A percentile compares a stretch with the other conserved stretches of the same genome.
Evolutionary conservation across 1,140 invertebrate species (phyloP).

Genomic region (Vanessa tameamea): DNA sequence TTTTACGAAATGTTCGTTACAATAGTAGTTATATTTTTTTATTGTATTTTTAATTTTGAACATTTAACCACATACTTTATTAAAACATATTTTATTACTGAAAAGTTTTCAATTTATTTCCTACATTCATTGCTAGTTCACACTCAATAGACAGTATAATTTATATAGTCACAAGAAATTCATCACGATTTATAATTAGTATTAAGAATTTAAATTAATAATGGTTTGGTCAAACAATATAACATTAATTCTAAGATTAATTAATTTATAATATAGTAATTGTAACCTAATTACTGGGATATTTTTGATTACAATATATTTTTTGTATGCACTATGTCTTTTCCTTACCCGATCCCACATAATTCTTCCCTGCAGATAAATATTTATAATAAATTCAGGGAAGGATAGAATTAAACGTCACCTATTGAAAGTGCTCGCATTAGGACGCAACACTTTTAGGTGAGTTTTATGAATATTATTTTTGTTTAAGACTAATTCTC

Average conservation of each 20-base stretch:
- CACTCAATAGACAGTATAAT: too few relatives aligned
- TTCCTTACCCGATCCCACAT: constrained; percentile 60
- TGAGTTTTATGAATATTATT: constrained; percentile 60
- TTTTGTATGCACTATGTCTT: constrained; percentile 50
- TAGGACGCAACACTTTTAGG: constrained; percentile 74
- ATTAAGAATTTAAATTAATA: constrained; percentile 8
- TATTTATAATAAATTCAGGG: constrained; percentile 54
- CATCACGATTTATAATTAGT: constrained; percentile 8
- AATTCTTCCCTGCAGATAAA: constrained; percentile 64
- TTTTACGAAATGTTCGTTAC: too few relatives aligned
- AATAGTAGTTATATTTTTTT: too few relatives aligned
- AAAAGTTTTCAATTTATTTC: too few relatives aligned
- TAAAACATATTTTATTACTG: too few relatives aligned
- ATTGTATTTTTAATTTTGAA: too few relatives aligned
- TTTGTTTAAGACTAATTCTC: constrained; percentile 59
- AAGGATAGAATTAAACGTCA: constrained; percentile 76
- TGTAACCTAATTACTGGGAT: constrained; percentile 48
- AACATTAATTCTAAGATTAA: constrained; percentile 29
- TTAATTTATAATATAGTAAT: constrained; percentile 22
- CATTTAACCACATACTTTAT: too few relatives aligned
- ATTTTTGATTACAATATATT: constrained; percentile 61
- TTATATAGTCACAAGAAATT: neutral
- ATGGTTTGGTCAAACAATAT: constrained; percentile 9
- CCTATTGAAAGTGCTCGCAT: constrained; percentile 73
- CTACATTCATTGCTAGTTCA: too few relatives aligned